These are phyloP conservation scores for Thymelicus sylvestris DNA, from an alignment of 2,888 invertebrate species.

Conservation along the genomic window DNA sequence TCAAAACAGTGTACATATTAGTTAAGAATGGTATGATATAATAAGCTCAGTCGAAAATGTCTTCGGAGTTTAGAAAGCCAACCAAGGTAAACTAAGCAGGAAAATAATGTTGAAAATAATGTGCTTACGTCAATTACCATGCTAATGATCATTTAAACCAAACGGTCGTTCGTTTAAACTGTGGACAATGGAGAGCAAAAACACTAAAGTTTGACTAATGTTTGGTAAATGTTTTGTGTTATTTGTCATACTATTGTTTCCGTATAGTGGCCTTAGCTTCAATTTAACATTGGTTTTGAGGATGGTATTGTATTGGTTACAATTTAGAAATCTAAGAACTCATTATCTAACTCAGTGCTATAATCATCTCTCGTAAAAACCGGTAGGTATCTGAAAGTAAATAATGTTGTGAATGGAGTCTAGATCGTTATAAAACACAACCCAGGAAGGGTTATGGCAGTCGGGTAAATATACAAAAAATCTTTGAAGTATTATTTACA, in stretches of 20 bases:
- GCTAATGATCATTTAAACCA: background rate
- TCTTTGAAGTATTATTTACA: too few relatives aligned
- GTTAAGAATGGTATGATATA: background rate
- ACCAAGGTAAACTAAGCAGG: background rate
- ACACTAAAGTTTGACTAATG: background rate
- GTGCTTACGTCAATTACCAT: background rate
- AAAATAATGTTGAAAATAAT: slow-evolving; percentile 7
- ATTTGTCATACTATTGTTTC: background rate
- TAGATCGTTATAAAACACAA: too few relatives aligned
- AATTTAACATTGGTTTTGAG: too few relatives aligned
- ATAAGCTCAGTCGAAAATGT: background rate
- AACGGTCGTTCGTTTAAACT: background rate
- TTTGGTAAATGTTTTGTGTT: background rate
- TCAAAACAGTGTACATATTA: too few relatives aligned
- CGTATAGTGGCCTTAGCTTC: background rate
- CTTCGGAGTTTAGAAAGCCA: background rate
- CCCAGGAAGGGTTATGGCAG: too few relatives aligned
- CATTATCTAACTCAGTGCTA: too few relatives aligned
- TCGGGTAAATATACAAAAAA: too few relatives aligned
- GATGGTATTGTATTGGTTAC: too few relatives aligned
- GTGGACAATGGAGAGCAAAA: background rate
- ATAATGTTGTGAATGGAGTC: too few relatives aligned
- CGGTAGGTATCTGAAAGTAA: too few relatives aligned
- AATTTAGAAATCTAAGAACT: too few relatives aligned
- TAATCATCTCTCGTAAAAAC: too few relatives aligned